A percentile compares a stretch with the other conserved stretches of the same genome.
Evolutionary conservation across 2,113 vertebrate species (phyloP).

Genomic region (Lagenorhynchus albirostris): DNA sequence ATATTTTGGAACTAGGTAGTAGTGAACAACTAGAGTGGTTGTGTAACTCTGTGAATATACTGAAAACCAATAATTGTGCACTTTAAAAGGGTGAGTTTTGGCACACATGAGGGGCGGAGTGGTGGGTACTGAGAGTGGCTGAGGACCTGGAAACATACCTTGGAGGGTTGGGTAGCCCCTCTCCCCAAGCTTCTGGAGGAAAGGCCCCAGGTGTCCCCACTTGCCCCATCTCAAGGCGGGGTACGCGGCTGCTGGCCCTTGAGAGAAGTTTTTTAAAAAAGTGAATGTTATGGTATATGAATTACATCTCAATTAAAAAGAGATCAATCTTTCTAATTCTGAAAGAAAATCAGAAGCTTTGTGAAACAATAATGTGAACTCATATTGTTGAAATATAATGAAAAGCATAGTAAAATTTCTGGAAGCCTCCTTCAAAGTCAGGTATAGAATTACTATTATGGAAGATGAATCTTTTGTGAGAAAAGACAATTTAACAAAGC

Average conservation of each 20-base stretch:
- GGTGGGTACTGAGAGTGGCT: too few relatives aligned
- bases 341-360: not conserved
- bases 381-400: not conserved
- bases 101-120: too few relatives aligned
- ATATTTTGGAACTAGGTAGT: not conserved
- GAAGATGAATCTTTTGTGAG: not conserved
- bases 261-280: too few relatives aligned
- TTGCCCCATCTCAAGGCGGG: too few relatives aligned
- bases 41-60: not conserved
- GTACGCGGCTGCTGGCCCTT: too few relatives aligned
- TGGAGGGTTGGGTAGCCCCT: too few relatives aligned
- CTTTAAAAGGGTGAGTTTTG: not conserved
- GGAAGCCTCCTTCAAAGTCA: not conserved
- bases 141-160: too few relatives aligned
- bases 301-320: not conserved
- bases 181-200: too few relatives aligned
- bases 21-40: not conserved
- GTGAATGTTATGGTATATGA: not conserved
- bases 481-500: not conserved
- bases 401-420: not conserved
- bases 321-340: not conserved
- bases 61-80: not conserved
- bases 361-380: not conserved
- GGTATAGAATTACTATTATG: not conserved
- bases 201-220: too few relatives aligned